Percentiles rank a stretch among this genome's conserved stretches.
These are phyloP conservation scores for Brachyrhaphis roseni DNA, from an alignment of 2,797 vertebrate species.

Conservation along the genomic window DNA sequence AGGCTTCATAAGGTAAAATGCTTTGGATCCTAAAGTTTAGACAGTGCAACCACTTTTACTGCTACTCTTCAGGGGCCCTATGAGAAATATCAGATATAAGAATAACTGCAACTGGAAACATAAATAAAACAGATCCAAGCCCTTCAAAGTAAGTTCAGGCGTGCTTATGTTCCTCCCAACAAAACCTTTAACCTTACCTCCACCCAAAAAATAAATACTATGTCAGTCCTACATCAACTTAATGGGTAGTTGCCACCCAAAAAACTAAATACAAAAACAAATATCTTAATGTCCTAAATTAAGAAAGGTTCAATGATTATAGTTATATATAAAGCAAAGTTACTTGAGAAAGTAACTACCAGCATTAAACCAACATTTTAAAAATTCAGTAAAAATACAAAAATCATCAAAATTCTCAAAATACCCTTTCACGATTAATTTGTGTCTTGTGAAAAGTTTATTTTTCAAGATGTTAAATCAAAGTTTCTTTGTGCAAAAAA, in stretches of 20 bases:
- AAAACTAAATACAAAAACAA: not conserved
- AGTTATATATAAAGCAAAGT: not conserved
- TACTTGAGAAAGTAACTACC: not conserved
- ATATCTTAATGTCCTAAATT: not conserved
- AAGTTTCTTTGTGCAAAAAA: not conserved
- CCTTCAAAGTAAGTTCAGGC: not conserved
- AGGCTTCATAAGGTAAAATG: constrained; percentile 22
- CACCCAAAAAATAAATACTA: not conserved
- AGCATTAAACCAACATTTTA: not conserved
- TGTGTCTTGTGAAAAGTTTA: not conserved
- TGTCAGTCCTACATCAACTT: not conserved
- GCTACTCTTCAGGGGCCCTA: constrained; percentile 2
- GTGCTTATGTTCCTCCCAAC: not conserved
- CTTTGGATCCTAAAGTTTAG: not conserved
- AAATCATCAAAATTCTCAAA: not conserved
- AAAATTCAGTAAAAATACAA: not conserved
- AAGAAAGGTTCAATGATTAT: not conserved
- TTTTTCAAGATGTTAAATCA: not conserved
- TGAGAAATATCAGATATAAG: constrained; percentile 15
- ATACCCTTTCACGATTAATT: not conserved
- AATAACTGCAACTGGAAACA: constrained; percentile 2
- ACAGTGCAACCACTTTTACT: constrained; percentile 16
- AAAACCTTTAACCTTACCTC: not conserved
- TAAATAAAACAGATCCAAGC: not conserved
- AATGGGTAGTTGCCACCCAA: not conserved